Conservation (phyloP, 2,888 invertebrate genomes). For the Norana najaformis region DNA sequence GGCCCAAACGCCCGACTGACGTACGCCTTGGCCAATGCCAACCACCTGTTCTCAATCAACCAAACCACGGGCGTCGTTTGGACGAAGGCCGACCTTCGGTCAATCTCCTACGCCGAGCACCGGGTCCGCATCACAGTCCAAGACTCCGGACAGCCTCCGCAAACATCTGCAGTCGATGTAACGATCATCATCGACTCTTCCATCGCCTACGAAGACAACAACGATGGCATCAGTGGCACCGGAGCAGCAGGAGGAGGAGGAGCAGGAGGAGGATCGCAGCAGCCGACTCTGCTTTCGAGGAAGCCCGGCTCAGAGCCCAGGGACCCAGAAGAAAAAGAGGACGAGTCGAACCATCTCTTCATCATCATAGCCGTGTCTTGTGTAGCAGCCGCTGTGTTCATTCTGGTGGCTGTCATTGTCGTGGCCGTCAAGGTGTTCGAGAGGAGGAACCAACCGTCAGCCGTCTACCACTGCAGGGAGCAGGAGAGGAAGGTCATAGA, state of each 20-base stretch:
- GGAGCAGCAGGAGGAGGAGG: neutral
- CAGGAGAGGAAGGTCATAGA: constrained; percentile 14
- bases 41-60: constrained; percentile 20
- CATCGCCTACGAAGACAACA: constrained; percentile 20
- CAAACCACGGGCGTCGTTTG: neutral
- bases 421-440: neutral
- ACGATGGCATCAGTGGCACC: neutral
- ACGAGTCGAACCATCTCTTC: neutral
- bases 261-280: neutral
- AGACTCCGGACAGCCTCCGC: neutral
- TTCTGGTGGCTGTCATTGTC: neutral
- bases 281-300: neutral
- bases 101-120: neutral
- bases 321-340: neutral
- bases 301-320: neutral
- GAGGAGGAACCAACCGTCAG: neutral
- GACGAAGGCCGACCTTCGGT: neutral
- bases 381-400: neutral
- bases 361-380: neutral
- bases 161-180: constrained; percentile 10
- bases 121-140: neutral
- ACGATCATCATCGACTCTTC: constrained; percentile 9
- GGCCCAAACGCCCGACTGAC: constrained; percentile 28
- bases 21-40: neutral
- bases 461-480: constrained; percentile 22